Evolutionary conservation across 1,140 invertebrate species (phyloP).

Genomic region (Drosophila neocordata): DNA sequence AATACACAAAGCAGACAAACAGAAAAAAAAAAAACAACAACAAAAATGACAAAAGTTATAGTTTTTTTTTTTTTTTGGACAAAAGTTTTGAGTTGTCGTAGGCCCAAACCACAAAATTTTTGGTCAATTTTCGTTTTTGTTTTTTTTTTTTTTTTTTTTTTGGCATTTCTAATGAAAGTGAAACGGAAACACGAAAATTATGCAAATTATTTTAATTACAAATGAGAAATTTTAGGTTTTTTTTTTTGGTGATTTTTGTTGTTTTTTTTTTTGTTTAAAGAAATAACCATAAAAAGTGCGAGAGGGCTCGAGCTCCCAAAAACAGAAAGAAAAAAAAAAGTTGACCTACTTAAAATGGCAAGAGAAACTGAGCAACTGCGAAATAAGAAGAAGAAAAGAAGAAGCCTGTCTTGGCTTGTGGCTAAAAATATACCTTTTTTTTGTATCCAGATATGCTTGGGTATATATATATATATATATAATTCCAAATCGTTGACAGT

Average conservation of each 20-base stretch:
- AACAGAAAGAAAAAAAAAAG: slow-evolving; percentile 41
- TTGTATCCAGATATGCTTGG: too few relatives aligned
- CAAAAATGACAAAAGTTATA: slow-evolving; percentile 45
- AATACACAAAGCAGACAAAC: slow-evolving; percentile 33
- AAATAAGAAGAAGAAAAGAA: slow-evolving; percentile 60
- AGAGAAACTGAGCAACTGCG: slow-evolving; percentile 56
- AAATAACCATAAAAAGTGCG: slow-evolving; percentile 66
- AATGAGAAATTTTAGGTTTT: slow-evolving; percentile 63
- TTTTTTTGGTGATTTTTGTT: neutral
- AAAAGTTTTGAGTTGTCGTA: slow-evolving; percentile 68
- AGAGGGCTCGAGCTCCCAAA: slow-evolving; percentile 53
- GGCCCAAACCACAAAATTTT: slow-evolving; percentile 42
- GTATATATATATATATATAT: neutral
- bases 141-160: neutral
- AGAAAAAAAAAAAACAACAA: slow-evolving; percentile 38
- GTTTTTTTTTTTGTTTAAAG: slow-evolving; percentile 17
- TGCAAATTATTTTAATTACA: slow-evolving; percentile 82
- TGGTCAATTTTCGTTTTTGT: too few relatives aligned
- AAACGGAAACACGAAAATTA: slow-evolving; percentile 72
- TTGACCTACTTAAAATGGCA: slow-evolving; percentile 74
- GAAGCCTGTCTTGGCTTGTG: slow-evolving; percentile 42
- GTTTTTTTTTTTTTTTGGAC: slow-evolving; percentile 7
- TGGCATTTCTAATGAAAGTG: slow-evolving; percentile 79
- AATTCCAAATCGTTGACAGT: slow-evolving; percentile 46
- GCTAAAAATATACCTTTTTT: slow-evolving; percentile 45